Evolutionary conservation across 1,140 invertebrate genomes (phyloP), one percentile per base, ranked within the genome.

Genomic region (Mercenaria mercenaria): DNA sequence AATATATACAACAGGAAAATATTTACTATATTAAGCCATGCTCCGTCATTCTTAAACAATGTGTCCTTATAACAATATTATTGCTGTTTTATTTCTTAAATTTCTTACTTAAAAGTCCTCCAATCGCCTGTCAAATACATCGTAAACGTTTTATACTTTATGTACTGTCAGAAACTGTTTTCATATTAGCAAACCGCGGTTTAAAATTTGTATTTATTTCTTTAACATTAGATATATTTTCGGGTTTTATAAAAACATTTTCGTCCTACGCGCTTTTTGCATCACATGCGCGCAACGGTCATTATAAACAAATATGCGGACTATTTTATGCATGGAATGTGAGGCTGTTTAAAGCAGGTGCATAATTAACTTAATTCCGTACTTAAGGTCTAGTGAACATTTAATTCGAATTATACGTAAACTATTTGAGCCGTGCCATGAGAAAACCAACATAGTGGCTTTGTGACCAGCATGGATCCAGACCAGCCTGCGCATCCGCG

Each of bases 321-420:
- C 67, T 39, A 39, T 39, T 72, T 72, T 20, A 39, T 20, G 23
- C 56, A n/a, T n/a, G 56, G 43, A 47, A 47, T 47, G 43, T 47
- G 43, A 47, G 43, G 15, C n/a, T 10, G 64, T 29, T 67, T 29
- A 67, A 26, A 43, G 32, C 76, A 79, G 76, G 76, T 79, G 76
- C 34, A 39, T 79, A 79, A 59, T 79, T 79, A 79, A 79, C 43
- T 79, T 50, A 20, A 56, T 52, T 76, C 6, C 47, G 37, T 41
- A 76, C 72, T 76, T 50, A 76, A 72, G 41, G 41, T 8, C 59
- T 64, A 4, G 59, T 64, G 59, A 64, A 29, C 59, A 29, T 29
- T 64, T 64, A 64, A 64, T 64, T 64, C 20, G 23, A 29, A 11
- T 64, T 29, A 29, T 64, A 29, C 29, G 26, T 29, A 64, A 10